phyloP scores from a whole-genome alignment of 2,797 vertebrate genomes.

The Ispidina picta region DNA sequence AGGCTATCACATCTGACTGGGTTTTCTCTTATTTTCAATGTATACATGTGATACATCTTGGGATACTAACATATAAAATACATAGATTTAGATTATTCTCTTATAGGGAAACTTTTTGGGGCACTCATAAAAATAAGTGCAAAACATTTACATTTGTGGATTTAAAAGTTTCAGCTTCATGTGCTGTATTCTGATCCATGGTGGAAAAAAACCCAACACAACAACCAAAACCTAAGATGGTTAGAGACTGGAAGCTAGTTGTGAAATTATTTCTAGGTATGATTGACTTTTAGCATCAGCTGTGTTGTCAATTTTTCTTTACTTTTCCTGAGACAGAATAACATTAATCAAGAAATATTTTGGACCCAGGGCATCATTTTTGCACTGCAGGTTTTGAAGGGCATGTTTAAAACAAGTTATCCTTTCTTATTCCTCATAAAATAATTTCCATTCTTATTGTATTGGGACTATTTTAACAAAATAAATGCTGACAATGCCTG shows the following conservation, averaged over 20 bases:
- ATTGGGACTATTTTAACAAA: background rate
- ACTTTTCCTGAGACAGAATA: background rate
- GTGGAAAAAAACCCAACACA: too few species aligned
- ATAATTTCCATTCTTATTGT: background rate
- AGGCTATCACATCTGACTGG: background rate
- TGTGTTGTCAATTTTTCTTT: background rate
- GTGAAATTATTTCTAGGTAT: background rate
- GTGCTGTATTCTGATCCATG: background rate
- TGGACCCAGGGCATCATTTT: background rate
- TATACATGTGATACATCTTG: fast-evolving
- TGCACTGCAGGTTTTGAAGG: background rate
- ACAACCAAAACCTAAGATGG: background rate
- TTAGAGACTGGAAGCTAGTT: background rate
- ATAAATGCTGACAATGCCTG: background rate
- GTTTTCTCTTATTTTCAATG: background rate
- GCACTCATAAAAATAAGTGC: background rate
- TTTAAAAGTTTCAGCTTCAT: background rate
- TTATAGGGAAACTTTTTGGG: background rate
- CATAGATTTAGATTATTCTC: background rate
- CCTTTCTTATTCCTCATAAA: background rate
- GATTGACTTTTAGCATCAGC: background rate
- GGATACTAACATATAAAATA: background rate
- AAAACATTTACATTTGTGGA: background rate
- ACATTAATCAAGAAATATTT: background rate
- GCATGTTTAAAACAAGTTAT: background rate